Evolutionary conservation across 1,140 invertebrate species (phyloP).

Genomic region (Adoxophyes honmai): DNA sequence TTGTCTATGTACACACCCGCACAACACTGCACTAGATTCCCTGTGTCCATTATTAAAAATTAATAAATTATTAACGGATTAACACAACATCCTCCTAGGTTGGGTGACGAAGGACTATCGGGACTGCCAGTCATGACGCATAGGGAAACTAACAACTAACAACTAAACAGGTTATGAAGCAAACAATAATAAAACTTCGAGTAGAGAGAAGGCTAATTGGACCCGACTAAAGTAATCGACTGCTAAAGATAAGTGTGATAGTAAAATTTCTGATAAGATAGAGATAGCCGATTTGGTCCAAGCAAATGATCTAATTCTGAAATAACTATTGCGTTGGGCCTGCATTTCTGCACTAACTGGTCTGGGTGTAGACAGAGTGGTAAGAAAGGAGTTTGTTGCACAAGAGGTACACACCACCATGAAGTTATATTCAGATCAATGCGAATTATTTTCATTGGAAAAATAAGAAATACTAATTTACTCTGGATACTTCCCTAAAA

Average conservation of each 20-base stretch:
- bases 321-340: too few relatives aligned
- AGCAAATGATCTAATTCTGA: slow-evolving; percentile 32
- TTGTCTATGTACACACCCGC: neutral
- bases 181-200: slow-evolving; percentile 6
- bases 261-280: slow-evolving; percentile 49
- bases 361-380: too few relatives aligned
- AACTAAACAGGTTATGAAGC: neutral
- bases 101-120: neutral
- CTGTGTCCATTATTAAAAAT: slow-evolving; percentile 23
- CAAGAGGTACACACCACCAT: too few relatives aligned
- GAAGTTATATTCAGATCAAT: too few relatives aligned
- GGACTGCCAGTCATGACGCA: neutral
- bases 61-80: slow-evolving; percentile 15
- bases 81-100: slow-evolving; percentile 4
- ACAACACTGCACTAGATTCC: slow-evolving; percentile 45
- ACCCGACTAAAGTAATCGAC: neutral
- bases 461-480: too few relatives aligned
- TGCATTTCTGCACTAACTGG: too few relatives aligned
- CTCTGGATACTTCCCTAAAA: too few relatives aligned
- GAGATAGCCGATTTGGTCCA: slow-evolving; percentile 54
- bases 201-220: neutral
- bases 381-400: too few relatives aligned
- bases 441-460: too few relatives aligned
- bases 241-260: slow-evolving; percentile 22
- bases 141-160: neutral